Conservation (phyloP, 2,888 invertebrate species). For the Heteropelma amictum region DNA sequence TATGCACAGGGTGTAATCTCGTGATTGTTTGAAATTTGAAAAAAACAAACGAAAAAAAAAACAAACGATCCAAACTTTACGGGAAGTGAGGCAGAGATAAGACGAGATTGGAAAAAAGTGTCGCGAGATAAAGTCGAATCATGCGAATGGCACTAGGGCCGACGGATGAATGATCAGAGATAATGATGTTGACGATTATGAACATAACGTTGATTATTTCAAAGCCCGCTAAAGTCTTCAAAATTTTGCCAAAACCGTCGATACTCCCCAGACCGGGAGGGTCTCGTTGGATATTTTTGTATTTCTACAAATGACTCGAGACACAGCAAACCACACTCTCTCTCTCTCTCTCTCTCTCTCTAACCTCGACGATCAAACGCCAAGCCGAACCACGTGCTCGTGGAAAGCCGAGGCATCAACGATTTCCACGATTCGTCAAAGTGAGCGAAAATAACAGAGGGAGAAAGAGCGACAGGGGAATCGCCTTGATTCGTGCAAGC, state of each 20-base stretch:
- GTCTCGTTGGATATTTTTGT: neutral
- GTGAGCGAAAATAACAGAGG: too few species aligned
- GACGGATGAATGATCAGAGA: constrained; percentile 29
- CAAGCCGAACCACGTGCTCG: too few species aligned
- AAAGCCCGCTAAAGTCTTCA: neutral
- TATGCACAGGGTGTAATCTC: too few species aligned
- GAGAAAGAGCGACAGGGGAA: too few species aligned
- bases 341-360: constrained; percentile 47
- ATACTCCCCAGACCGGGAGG: neutral
- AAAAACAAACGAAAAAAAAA: neutral
- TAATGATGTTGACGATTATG: constrained; percentile 29
- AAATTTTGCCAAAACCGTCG: neutral
- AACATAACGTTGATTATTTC: constrained; percentile 11
- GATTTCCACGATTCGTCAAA: neutral
- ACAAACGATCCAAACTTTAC: constrained; percentile 23
- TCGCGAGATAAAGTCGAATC: constrained; percentile 24
- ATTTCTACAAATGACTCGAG: constrained; percentile 22
- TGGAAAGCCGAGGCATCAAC: too few species aligned
- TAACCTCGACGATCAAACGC: constrained; percentile 38
- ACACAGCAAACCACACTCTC: constrained; percentile 73
- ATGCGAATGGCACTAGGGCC: constrained; percentile 39
- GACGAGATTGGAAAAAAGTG: constrained; percentile 11
- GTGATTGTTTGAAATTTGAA: too few species aligned
- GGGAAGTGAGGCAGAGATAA: neutral
- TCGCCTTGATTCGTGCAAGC: too few species aligned